Evolutionary conservation across 2,113 vertebrate genomes (phyloP), one percentile per base, ranked within the genome.

Genomic region (Vicugna pacos): DNA sequence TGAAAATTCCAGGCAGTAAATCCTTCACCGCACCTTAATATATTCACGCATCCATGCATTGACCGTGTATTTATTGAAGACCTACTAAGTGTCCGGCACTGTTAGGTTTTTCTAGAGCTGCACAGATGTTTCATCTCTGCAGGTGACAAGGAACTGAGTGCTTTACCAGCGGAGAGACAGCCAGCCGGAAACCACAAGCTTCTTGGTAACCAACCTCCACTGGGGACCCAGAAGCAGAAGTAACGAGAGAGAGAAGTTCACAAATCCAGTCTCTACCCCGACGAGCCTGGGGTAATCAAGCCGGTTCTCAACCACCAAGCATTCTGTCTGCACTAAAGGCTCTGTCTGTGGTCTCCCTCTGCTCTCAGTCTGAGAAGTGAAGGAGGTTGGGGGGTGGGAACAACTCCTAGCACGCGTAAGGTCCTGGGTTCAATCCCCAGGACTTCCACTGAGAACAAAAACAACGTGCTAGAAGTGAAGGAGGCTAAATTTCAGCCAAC

Each of bases 311-410:
- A 22, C 5, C 28, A 6, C 30, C 8, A 2, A 17, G 26, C 3
- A 0, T 19, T 30, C 35, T 6, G 1, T 3, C 52, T 8, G n/a
- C 11, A 2, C 26, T 5, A 3, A 67, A 10, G 11, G 54, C 20
- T 58, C 81, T 8, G 1, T 7, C 0, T 3, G 3, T 1, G 7
- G 24, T 65, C 77, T 46, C 35, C 15, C 32, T 54, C n/a, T 1
- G 1, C 22, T 10, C 10, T 20, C 42, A 42, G 5, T 24, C 13
- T 42, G 32, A 79, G 75, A 70, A 70, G 42, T 2, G 4, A 62
- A 16, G 22, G 35, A 81, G n/a, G 4, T 42, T 42, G 38, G 38
- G 38, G 38, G 5, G 38, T 42, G 38, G 38, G 38, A 42, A 42
- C 38, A 42, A 4, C 38, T 42, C 38, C 38, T 42, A 42, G 38